These are phyloP conservation scores for Cryptomyrus ogoouensis DNA, from an alignment of 2,113 vertebrate species.

Conservation along the genomic window DNA sequence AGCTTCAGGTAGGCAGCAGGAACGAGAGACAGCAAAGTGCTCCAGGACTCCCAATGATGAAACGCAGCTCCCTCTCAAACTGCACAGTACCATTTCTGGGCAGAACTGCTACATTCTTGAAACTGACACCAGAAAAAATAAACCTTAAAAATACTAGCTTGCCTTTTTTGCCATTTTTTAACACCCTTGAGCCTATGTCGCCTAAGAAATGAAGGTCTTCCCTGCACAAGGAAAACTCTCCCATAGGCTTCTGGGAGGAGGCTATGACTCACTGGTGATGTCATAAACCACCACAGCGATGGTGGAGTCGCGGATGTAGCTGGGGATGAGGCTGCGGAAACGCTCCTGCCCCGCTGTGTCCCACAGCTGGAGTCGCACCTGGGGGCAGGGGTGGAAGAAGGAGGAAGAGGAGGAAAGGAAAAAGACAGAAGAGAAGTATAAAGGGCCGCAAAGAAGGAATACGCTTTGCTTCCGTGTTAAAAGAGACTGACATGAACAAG, in stretches of 20 bases:
- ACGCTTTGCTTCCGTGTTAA: slow-evolving; percentile 30
- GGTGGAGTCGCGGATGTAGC: slow-evolving; percentile 77
- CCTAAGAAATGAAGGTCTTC: not conserved
- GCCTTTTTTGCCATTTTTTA: not conserved
- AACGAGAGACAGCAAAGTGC: not conserved
- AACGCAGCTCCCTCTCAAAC: not conserved
- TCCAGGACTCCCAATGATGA: not conserved
- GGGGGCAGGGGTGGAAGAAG: slow-evolving; percentile 43
- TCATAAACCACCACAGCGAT: slow-evolving; percentile 78
- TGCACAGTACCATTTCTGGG: not conserved
- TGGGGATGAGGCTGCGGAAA: slow-evolving; percentile 76
- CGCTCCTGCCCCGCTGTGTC: slow-evolving; percentile 75
- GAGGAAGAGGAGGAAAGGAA: slow-evolving; percentile 50
- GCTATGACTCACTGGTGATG: slow-evolving; percentile 75
- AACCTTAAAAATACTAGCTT: not conserved
- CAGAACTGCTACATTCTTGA: not conserved
- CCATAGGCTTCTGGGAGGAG: slow-evolving; percentile 32
- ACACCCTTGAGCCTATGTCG: not conserved
- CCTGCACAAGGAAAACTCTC: slow-evolving; percentile 27
- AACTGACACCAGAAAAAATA: not conserved
- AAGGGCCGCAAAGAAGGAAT: slow-evolving; percentile 6
- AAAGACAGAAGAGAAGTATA: slow-evolving; percentile 24
- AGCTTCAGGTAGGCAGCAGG: not conserved
- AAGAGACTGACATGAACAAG: slow-evolving; percentile 42
- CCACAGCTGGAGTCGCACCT: slow-evolving; percentile 74